A percentile compares a stretch with the other conserved stretches of the same genome.
phyloP scores from a whole-genome alignment of 2,797 vertebrate species.

The Limnodromus scolopaceus region DNA sequence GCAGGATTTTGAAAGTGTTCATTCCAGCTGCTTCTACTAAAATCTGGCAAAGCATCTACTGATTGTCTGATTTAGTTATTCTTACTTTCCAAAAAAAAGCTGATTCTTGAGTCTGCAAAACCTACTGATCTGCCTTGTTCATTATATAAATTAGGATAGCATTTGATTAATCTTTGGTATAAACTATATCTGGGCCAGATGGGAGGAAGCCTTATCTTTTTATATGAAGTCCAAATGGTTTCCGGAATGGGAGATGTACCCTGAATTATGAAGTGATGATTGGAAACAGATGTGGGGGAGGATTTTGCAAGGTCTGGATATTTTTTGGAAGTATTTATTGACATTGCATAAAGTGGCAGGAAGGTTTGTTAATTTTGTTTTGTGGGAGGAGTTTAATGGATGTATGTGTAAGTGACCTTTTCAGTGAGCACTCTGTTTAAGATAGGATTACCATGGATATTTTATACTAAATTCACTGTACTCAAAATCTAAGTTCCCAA shows the following conservation, averaged over 20 bases:
- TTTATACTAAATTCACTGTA: not conserved
- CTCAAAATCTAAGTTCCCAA: not conserved
- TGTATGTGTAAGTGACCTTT: not conserved
- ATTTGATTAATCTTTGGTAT: slow-evolving; percentile 8
- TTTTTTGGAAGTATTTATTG: slow-evolving; percentile 28
- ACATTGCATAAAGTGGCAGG: not conserved
- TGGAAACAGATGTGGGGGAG: not conserved
- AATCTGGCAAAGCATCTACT: not conserved
- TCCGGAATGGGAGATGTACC: not conserved
- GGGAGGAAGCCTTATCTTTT: slow-evolving; percentile 4
- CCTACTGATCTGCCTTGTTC: not conserved
- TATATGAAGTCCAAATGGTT: not conserved
- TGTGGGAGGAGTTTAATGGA: not conserved
- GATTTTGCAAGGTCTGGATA: slow-evolving; percentile 17
- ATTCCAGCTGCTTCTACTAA: not conserved
- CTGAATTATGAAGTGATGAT: slow-evolving; percentile 3
- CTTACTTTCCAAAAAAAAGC: not conserved
- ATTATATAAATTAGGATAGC: slow-evolving; percentile 12
- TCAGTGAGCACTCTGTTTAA: not conserved
- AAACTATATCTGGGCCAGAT: not conserved
- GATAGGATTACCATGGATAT: not conserved
- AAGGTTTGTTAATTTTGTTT: not conserved
- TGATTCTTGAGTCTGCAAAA: not conserved
- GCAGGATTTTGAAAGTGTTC: not conserved
- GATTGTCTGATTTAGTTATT: not conserved